Conservation (phyloP, 1,140 invertebrate species). For the Drosophila ercepeae region DNA sequence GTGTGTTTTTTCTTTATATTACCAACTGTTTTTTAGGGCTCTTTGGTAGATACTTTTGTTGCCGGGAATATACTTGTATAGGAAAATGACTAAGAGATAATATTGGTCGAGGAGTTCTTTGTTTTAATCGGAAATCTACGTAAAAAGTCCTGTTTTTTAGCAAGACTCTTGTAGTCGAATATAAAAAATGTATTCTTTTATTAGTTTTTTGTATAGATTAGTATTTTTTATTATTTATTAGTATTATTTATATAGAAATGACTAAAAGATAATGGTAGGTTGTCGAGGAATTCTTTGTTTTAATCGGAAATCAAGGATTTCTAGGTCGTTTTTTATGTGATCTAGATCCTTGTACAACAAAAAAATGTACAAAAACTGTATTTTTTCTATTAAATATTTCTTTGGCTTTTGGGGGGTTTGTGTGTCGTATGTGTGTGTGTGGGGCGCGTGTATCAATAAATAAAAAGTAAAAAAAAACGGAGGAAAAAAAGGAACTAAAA, state of each 20-base stretch:
- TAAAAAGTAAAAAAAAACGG: too few relatives aligned
- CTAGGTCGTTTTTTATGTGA: too few relatives aligned
- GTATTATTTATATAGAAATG: constrained; percentile 27
- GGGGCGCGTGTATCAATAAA: constrained; percentile 72
- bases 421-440: constrained; percentile 23
- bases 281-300: neutral
- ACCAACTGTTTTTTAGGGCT: neutral
- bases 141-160: too few relatives aligned
- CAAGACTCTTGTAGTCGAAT: too few relatives aligned
- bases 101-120: neutral
- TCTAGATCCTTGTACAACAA: too few relatives aligned
- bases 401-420: too few relatives aligned
- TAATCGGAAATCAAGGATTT: neutral
- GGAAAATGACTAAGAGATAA: constrained; percentile 13
- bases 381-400: too few relatives aligned
- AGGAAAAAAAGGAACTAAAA: constrained; percentile 65
- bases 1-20: constrained; percentile 1
- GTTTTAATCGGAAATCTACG: neutral
- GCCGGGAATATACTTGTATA: constrained; percentile 5
- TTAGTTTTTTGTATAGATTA: too few relatives aligned
- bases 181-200: too few relatives aligned
- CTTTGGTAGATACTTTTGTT: constrained; percentile 7
- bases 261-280: constrained; percentile 1
- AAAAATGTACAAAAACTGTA: constrained; percentile 7
- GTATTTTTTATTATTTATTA: too few relatives aligned